These are phyloP conservation scores for Drosophila niveifrons DNA, from an alignment of 2,888 invertebrate species.

Conservation along the genomic window DNA sequence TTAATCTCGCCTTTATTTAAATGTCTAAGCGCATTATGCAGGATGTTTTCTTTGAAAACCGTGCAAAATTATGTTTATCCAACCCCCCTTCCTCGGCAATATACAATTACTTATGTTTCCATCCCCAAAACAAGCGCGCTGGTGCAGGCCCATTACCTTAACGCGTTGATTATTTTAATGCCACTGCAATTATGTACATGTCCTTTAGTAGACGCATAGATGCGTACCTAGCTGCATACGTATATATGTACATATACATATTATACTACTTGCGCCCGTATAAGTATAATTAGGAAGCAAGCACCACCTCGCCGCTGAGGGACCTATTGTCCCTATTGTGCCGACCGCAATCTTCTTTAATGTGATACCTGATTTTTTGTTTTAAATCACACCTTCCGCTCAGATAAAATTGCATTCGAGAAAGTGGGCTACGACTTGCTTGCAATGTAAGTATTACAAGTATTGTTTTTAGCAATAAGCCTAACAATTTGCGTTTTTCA, in stretches of 20 bases:
- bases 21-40: constrained; percentile 72
- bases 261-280: too few relatives aligned
- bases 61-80: constrained; percentile 71
- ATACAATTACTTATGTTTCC: constrained; percentile 34
- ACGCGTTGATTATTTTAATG: constrained; percentile 66
- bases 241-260: too few relatives aligned
- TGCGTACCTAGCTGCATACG: too few relatives aligned
- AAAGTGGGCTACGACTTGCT: too few relatives aligned
- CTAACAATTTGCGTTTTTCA: too few relatives aligned
- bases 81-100: constrained; percentile 2
- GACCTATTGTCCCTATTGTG: constrained; percentile 23
- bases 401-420: neutral
- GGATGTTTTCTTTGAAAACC: constrained; percentile 57
- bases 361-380: constrained; percentile 30
- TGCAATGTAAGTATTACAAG: too few relatives aligned
- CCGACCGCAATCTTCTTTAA: constrained; percentile 4
- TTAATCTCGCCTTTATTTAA: constrained; percentile 72
- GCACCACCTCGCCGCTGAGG: too few relatives aligned
- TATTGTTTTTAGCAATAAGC: too few relatives aligned
- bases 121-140: constrained; percentile 6
- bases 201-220: constrained; percentile 2
- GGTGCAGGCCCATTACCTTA: constrained; percentile 28
- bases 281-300: too few relatives aligned
- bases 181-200: constrained; percentile 65
- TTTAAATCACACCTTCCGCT: constrained; percentile 39